These are phyloP conservation scores for Varecia variegata DNA, from an alignment of 2,797 vertebrate genomes.

Conservation along the genomic window DNA sequence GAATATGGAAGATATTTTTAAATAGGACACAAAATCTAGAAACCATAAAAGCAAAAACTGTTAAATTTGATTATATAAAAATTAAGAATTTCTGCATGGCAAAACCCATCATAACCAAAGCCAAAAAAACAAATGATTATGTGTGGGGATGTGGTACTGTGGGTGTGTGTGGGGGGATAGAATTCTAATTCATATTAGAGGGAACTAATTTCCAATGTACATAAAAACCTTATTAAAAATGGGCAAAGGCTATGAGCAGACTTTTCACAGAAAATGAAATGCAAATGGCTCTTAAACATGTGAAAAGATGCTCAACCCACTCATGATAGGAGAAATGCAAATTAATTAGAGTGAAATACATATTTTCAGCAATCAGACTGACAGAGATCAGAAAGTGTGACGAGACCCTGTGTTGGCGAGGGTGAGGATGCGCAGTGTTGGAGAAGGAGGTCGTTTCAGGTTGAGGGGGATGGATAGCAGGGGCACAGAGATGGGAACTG, in stretches of 20 bases:
- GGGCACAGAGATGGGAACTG: background rate
- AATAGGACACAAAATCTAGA: conserved; percentile 8
- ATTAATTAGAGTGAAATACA: background rate
- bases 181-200: background rate
- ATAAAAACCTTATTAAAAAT: conserved; percentile 19
- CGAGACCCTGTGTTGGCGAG: background rate
- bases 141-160: too few relatives aligned
- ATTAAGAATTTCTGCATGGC: background rate
- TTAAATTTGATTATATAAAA: conserved; percentile 23
- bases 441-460: background rate
- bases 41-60: background rate
- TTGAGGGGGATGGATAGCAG: background rate
- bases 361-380: background rate
- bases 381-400: background rate
- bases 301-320: conserved; percentile 23
- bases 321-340: conserved; percentile 10
- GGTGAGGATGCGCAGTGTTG: background rate
- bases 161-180: background rate
- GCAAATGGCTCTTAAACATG: conserved; percentile 42
- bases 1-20: background rate
- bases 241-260: conserved; percentile 25
- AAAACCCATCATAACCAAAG: background rate
- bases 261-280: conserved; percentile 43
- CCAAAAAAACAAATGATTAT: background rate
- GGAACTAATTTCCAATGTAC: background rate